Conservation (phyloP, 2,113 vertebrate species). For the Gila orcuttii region DNA sequence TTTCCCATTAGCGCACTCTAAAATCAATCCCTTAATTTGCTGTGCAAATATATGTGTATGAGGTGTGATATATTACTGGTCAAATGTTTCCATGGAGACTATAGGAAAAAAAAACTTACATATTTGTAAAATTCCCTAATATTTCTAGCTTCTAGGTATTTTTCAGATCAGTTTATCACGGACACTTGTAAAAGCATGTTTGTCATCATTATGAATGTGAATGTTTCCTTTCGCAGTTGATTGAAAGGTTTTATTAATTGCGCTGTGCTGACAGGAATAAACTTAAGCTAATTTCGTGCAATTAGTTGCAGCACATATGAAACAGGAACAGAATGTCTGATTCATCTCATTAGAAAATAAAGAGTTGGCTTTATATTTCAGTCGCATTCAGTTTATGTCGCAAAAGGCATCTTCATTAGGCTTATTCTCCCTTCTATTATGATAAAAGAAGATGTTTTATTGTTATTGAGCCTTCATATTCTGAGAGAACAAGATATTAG, state of each 20-base stretch:
- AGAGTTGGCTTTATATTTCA: background rate
- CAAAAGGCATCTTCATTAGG: background rate
- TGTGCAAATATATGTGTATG: slow-evolving; percentile 53
- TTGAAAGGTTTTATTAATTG: background rate
- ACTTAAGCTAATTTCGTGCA: background rate
- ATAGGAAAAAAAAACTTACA: background rate
- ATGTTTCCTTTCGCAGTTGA: background rate
- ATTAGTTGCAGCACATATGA: background rate
- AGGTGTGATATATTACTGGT: slow-evolving; percentile 50
- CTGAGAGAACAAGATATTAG: background rate
- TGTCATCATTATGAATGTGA: background rate
- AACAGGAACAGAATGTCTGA: background rate
- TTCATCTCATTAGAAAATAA: background rate
- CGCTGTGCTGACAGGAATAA: background rate
- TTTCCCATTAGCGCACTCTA: slow-evolving; percentile 61
- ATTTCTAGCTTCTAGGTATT: background rate
- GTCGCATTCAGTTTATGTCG: background rate
- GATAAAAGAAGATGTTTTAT: background rate
- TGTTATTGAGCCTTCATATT: background rate
- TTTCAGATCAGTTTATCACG: background rate
- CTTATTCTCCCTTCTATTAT: background rate
- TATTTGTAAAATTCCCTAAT: background rate
- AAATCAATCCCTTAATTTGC: slow-evolving; percentile 51
- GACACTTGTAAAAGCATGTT: background rate
- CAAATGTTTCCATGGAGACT: background rate